phyloP scores from a whole-genome alignment of 2,888 invertebrate species.

The Tridacna crocea region DNA sequence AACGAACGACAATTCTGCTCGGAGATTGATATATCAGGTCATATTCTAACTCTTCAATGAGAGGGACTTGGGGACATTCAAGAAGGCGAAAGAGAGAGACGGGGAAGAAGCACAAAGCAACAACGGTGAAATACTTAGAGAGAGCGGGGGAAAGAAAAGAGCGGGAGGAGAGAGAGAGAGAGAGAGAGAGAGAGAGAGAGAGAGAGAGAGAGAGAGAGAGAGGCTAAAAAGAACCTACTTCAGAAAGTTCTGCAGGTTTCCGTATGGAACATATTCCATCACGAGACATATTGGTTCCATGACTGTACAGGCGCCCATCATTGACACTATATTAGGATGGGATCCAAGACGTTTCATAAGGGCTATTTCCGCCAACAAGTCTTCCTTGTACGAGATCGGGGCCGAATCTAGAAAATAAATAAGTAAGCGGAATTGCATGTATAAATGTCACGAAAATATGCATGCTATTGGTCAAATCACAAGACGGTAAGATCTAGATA shows the following conservation, averaged over 20 bases:
- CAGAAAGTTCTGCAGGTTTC: constrained; percentile 87
- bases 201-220: no score
- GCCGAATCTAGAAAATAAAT: constrained; percentile 80
- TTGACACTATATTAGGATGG: constrained; percentile 90
- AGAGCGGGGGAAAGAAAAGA: no score
- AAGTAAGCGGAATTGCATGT: not conserved
- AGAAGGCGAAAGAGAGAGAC: no score
- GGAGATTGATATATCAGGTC: not conserved
- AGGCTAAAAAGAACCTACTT: constrained; percentile 67
- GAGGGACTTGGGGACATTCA: no score
- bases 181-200: no score
- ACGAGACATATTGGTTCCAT: constrained; percentile 90
- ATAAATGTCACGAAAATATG: no score
- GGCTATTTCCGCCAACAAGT: constrained; percentile 91
- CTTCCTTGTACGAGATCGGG: constrained; percentile 85
- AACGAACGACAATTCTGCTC: no score
- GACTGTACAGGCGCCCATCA: constrained; percentile 90
- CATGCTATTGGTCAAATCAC: no score
- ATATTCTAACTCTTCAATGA: not conserved
- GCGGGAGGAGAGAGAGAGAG: no score
- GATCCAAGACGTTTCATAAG: constrained; percentile 91
- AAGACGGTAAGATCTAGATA: no score
- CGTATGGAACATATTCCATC: constrained; percentile 92
- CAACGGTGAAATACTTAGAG: no score
- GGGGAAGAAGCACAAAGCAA: no score